A percentile compares a stretch with the other conserved stretches of the same genome.
Conservation (phyloP, 2,888 invertebrate genomes). For the Operophtera brumata region DNA sequence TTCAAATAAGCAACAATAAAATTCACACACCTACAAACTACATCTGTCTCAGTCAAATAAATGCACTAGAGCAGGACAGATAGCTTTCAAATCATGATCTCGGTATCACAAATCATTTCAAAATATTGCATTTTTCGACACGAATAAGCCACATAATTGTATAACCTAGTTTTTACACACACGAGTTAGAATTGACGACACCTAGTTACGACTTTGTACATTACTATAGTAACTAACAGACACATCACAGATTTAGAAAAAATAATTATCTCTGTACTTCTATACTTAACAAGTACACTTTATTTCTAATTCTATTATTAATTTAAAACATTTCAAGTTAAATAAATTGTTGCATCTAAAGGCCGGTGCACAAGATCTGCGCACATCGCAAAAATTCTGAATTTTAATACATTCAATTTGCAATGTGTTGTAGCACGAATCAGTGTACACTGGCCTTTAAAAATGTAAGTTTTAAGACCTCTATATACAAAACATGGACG, state of each 20-base stretch:
- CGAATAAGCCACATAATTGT: constrained; percentile 67
- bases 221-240: constrained; percentile 42
- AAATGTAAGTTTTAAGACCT: neutral
- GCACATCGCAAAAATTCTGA: neutral
- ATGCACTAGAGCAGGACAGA: constrained; percentile 18
- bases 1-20: neutral
- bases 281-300: constrained; percentile 70
- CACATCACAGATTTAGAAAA: constrained; percentile 75
- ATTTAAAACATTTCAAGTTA: constrained; percentile 17
- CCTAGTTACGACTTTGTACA: constrained; percentile 68
- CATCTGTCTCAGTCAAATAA: constrained; percentile 20
- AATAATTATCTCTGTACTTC: constrained; percentile 58
- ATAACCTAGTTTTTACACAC: constrained; percentile 39
- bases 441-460: neutral
- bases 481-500: constrained; percentile 27
- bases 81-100: constrained; percentile 4
- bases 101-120: constrained; percentile 47
- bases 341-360: constrained; percentile 5
- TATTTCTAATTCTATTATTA: constrained; percentile 47
- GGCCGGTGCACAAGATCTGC: neutral
- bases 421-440: neutral
- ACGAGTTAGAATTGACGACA: constrained; percentile 63
- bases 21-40: constrained; percentile 9
- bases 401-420: neutral
- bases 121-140: constrained; percentile 59